Base-by-base conservation (phyloP, 2,888 invertebrate genomes). In the Petrolisthes cinctipes region DNA sequence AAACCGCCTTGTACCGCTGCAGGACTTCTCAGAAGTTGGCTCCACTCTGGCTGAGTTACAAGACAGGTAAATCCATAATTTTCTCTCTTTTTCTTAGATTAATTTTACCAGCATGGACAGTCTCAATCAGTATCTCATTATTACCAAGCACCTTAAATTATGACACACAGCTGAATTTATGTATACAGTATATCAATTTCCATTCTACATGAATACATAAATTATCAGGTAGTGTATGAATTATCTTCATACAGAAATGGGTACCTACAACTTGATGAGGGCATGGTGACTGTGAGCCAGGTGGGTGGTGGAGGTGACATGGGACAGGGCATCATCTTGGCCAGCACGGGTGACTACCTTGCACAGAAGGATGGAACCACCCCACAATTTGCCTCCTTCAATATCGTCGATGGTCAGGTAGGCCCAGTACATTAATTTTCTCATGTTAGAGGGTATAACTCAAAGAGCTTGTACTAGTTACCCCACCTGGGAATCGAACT, bases 341-440 rank as follows among this genome's bases (percentile, higher is more conserved):
- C 87, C 66, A 83, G 75, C 54, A 73, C 83, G 20, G 87, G 75
- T 9, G 87, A 87, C 66, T 87, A 84, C 84, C 87, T 87, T 23
- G 75, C 87, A 61, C 87, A 84, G 37, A 87, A 87, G 75, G 87
- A 87, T 61, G 84, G 80, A 9, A 61, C 87, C 23, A 84, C 83
- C 37, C 84, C 87, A 37, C 87, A 87, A 66, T 87, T 87, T 84
- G 81, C 87, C 4, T 71, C 87, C 5, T 54, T 87, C n/a, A 84
- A 80, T 53, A 83, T 87, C 84, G 84, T 87, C 37, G 84, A 87
- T 68, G 86, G 86, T 20, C 86, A 86, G 78, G 86, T 81, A 61
- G 68, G 86, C 81, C 53, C 17, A 7, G 9, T 17, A 14, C 37
- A 23, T 37, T 5, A 37, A 14, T 14, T 23, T n/a, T 20, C 75